A percentile compares a stretch with the other conserved stretches of the same genome.
These are phyloP conservation scores for Chalcis sispes DNA, from an alignment of 2,888 invertebrate species.

Conservation along the genomic window DNA sequence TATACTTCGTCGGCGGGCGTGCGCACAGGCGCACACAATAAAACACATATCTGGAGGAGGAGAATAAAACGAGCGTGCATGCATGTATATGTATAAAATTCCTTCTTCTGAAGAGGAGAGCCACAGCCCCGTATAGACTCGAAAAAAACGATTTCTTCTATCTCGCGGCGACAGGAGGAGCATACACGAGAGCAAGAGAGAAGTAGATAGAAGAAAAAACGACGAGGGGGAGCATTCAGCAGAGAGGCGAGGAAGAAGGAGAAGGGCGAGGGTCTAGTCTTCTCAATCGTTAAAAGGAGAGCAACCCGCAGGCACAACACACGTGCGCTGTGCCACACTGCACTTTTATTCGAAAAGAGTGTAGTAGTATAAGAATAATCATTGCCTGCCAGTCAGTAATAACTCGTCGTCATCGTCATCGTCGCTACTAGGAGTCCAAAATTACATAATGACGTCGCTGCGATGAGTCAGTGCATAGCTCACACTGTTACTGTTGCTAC, in stretches of 20 bases:
- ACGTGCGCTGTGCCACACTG: too few relatives aligned
- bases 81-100: neutral
- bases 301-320: too few relatives aligned
- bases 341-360: too few relatives aligned
- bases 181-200: neutral
- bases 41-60: neutral
- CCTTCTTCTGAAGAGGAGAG: neutral
- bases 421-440: neutral
- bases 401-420: neutral
- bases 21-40: neutral
- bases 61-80: neutral
- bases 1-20: neutral
- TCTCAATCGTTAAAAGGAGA: too few relatives aligned
- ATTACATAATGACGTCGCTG: conserved; percentile 46
- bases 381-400: neutral
- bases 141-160: too few relatives aligned
- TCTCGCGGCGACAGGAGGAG: too few relatives aligned
- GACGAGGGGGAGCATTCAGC: too few relatives aligned
- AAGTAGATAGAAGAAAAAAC: too few relatives aligned
- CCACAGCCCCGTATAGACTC: too few relatives aligned
- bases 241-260: neutral
- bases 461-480: conserved; percentile 29
- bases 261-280: neutral
- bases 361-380: neutral
- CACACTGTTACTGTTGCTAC: neutral